Percentiles rank a stretch among this genome's conserved stretches.
Conservation (phyloP, 2,113 vertebrate genomes). For the Melanerpes formicivorus region DNA sequence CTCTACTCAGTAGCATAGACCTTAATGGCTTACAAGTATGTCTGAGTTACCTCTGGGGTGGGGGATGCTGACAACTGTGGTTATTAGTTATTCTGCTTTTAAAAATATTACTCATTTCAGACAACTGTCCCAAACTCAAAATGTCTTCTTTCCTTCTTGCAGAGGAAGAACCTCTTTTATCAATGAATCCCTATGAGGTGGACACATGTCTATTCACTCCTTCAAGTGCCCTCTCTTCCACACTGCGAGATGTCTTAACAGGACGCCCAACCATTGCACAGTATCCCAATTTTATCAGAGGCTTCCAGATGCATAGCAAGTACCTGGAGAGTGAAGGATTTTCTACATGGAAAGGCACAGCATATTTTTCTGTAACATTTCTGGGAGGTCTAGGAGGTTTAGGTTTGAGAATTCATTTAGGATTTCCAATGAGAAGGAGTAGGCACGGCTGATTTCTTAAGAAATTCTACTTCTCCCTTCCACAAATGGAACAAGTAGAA, state of each 20-base stretch:
- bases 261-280: constrained; percentile 65
- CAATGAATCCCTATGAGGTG: constrained; percentile 48
- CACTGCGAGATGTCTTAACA: constrained; percentile 74
- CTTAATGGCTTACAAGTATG: neutral
- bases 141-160: neutral
- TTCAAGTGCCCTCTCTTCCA: neutral
- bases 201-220: constrained; percentile 30
- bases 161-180: constrained; percentile 56
- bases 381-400: neutral
- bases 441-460: neutral
- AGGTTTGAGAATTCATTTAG: neutral
- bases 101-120: neutral
- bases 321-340: constrained; percentile 74
- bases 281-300: constrained; percentile 78
- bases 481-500: neutral
- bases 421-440: neutral
- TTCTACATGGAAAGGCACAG: constrained; percentile 78
- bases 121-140: neutral
- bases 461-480: neutral
- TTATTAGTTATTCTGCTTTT: neutral
- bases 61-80: neutral
- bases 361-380: neutral
- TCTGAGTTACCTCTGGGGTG: neutral
- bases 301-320: constrained; percentile 78
- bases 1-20: neutral